These are phyloP conservation scores for Antennarius maculatus DNA, from an alignment of 2,797 vertebrate genomes.

Conservation along the genomic window DNA sequence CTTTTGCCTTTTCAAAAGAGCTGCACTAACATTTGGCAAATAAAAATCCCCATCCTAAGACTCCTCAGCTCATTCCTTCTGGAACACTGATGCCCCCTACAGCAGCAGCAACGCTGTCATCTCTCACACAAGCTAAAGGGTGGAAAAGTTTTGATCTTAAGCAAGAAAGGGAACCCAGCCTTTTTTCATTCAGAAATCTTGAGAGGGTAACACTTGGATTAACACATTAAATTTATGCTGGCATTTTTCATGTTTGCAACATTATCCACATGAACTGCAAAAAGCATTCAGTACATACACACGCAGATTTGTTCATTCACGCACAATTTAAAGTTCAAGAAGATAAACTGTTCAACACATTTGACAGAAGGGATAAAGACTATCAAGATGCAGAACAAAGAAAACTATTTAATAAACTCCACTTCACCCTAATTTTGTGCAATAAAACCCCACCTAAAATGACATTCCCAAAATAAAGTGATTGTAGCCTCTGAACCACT, in stretches of 20 bases:
- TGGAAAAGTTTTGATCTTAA: constrained; percentile 42
- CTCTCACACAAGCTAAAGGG: constrained; percentile 28
- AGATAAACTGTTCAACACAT: constrained; percentile 19
- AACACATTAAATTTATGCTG: constrained; percentile 39
- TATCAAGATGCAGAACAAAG: constrained; percentile 31
- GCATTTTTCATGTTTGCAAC: background rate
- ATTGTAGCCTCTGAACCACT: no score
- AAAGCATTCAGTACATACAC: constrained; percentile 14
- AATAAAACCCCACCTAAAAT: no score
- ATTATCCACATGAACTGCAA: no score
- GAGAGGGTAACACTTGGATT: constrained; percentile 23
- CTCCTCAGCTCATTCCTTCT: constrained; percentile 22
- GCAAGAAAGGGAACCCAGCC: constrained; percentile 8
- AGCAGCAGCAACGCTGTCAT: constrained; percentile 17
- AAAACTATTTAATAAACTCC: no score
- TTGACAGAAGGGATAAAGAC: constrained; percentile 21
- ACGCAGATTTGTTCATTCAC: constrained; percentile 2
- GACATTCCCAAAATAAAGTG: no score
- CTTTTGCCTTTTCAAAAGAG: constrained; percentile 17
- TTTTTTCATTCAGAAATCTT: constrained; percentile 16
- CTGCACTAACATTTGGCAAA: background rate
- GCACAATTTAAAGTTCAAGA: constrained; percentile 29
- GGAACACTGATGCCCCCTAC: constrained; percentile 37
- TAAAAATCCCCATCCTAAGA: constrained; percentile 23
- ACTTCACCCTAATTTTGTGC: no score